Evolutionary conservation across 1,140 invertebrate species (phyloP).

Genomic region (Pogonomyrmex californicus): DNA sequence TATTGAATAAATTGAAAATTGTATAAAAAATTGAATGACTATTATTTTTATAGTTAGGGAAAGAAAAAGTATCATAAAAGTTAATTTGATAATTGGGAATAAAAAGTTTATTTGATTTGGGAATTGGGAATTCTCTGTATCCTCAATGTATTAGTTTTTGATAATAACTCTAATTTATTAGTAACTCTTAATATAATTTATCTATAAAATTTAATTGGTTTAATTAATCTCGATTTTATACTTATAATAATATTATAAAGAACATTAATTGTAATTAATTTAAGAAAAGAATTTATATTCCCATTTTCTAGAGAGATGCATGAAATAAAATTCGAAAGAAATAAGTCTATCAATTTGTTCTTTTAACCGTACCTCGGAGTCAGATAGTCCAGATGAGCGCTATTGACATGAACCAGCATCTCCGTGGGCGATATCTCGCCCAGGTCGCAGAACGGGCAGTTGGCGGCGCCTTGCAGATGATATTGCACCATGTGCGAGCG

Average conservation of each 20-base stretch:
- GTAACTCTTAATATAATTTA: neutral
- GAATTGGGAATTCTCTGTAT: neutral
- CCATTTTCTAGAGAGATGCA: neutral
- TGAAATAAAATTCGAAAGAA: neutral
- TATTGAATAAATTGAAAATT: neutral
- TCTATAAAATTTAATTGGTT: neutral
- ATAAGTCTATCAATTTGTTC: neutral
- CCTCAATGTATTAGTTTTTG: neutral
- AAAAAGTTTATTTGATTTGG: neutral
- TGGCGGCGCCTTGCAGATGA: constrained; percentile 92
- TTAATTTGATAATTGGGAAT: neutral
- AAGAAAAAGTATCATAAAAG: neutral
- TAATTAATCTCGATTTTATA: neutral
- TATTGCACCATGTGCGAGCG: constrained; percentile 91
- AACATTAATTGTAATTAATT: constrained; percentile 9
- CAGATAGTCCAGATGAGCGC: constrained; percentile 93
- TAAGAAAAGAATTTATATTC: neutral
- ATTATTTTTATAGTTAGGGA: neutral
- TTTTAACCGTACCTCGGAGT: constrained; percentile 88
- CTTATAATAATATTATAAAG: neutral
- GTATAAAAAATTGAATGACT: neutral
- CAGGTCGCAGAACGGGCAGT: constrained; percentile 94
- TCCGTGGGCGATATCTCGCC: constrained; percentile 91
- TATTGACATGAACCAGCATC: constrained; percentile 93
- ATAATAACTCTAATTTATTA: neutral